Base-by-base conservation (phyloP, 1,140 invertebrate species). In the Leptonema lineaticorne region DNA sequence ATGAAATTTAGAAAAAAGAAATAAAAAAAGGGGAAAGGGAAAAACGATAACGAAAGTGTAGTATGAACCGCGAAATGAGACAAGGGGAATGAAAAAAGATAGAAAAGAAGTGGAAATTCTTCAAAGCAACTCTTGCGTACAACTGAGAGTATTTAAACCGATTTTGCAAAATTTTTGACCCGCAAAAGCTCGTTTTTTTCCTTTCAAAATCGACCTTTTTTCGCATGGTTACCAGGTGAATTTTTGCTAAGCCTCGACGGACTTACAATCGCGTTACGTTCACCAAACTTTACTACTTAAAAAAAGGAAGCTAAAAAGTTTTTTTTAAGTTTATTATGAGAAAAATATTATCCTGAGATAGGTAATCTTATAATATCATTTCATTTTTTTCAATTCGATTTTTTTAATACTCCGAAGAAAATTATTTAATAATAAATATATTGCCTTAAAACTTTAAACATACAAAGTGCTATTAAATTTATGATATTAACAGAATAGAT, bases 251-350 rank as follows among this genome's bases (percentile, higher is more conserved):
- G 66, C 63, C 67, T 48, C 48, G 24, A 28, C 20, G 27, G 70
- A 33, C 60, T 63, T 64, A 66, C 63, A 68, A 71, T 68, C 66
- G 59, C 57, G 67, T 71, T 71, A 71, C 67, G 67, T 71, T 24
- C 63, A 57, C 37, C 24, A 45, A 69, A 71, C 70, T 71, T 71
- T 68, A 5, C 53, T 69, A 66, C 67, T 68, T 68, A 65, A 53
- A 63, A 30, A 67, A 53, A 53, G 16, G 56, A 71, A 62, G 63
- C 57, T 46, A 30, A 46, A 69, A 69, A 72, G 63, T 72, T 69
- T 65, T 29, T n/a, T 29, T 33, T 62, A 69, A 69, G 62, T 66
- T 65, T 69, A 69, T 69, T 67, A 67, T 48, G 67, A 69, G 60
- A 57, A 46, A 63, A 63, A 33, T 63, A 33, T 27, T n/a, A 9